Percentiles rank a stretch among this genome's conserved stretches.
phyloP scores from a whole-genome alignment of 2,113 vertebrate species.

The Lepisosteus oculatus region DNA sequence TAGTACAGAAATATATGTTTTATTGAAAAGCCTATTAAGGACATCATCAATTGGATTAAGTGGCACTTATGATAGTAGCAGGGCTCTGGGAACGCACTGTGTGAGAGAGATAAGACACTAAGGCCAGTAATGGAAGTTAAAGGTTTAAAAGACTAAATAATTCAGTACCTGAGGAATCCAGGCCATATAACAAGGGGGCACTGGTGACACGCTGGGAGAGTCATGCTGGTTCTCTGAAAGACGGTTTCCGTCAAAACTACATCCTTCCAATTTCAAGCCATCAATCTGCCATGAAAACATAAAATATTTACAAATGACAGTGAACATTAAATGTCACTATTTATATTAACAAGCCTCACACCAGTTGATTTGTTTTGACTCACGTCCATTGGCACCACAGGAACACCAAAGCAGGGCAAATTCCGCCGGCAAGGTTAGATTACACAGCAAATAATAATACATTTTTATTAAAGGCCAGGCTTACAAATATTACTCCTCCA shows the following conservation, averaged over 20 bases:
- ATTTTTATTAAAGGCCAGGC: no score
- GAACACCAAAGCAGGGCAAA: neutral
- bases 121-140: conserved; percentile 37
- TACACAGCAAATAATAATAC: no score
- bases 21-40: neutral
- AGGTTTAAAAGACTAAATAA: conserved; percentile 44
- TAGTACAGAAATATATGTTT: no score
- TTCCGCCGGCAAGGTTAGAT: neutral
- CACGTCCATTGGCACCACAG: neutral
- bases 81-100: neutral
- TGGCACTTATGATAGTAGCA: neutral
- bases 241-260: conserved; percentile 85
- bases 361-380: neutral
- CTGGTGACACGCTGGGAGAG: conserved; percentile 86
- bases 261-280: conserved; percentile 89
- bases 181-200: conserved; percentile 88
- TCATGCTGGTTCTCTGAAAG: conserved; percentile 90
- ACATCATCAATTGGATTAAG: neutral
- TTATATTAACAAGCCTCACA: conserved; percentile 19
- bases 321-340: conserved; percentile 30
- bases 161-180: conserved; percentile 86
- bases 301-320: conserved; percentile 31
- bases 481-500: no score
- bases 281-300: conserved; percentile 69
- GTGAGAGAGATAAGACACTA: conserved; percentile 31